These are phyloP conservation scores for Leptothorax acervorum DNA, from an alignment of 2,888 invertebrate species.

Conservation along the genomic window DNA sequence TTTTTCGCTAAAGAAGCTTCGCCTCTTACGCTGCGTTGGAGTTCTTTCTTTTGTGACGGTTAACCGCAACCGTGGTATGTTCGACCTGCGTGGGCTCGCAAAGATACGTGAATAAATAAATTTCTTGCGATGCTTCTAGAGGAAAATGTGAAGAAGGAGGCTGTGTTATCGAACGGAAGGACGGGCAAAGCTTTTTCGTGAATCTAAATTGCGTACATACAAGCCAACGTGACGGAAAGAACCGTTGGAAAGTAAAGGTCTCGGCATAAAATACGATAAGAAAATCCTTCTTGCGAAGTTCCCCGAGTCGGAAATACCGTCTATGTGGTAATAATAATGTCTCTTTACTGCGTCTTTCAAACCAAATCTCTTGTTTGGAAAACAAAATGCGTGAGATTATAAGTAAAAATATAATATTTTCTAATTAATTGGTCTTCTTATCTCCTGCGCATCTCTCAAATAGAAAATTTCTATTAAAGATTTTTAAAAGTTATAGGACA, in stretches of 20 bases:
- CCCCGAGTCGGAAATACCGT: neutral
- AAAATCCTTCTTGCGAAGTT: conserved; percentile 14
- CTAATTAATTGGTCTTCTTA: too few relatives aligned
- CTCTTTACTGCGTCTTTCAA: neutral
- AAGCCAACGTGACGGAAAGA: conserved; percentile 9
- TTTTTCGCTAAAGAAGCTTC: neutral
- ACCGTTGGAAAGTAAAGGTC: conserved; percentile 8
- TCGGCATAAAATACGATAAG: conserved; percentile 10
- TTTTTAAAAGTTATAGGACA: too few relatives aligned
- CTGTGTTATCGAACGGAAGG: conserved; percentile 26
- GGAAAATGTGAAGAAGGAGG: neutral
- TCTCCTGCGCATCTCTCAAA: too few relatives aligned
- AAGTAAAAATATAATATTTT: neutral
- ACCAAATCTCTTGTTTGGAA: neutral
- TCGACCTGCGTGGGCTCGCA: neutral
- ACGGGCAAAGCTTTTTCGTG: conserved; percentile 10
- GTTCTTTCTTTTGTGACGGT: neutral
- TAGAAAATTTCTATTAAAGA: too few relatives aligned
- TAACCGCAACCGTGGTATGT: neutral
- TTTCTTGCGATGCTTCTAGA: neutral
- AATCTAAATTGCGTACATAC: conserved; percentile 20
- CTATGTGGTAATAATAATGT: conserved; percentile 24
- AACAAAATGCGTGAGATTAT: neutral
- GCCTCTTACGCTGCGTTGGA: neutral
- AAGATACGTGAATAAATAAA: conserved; percentile 50